Conservation (phyloP, 2,113 vertebrate species). For the Stomatorhinus ivindoensis region DNA sequence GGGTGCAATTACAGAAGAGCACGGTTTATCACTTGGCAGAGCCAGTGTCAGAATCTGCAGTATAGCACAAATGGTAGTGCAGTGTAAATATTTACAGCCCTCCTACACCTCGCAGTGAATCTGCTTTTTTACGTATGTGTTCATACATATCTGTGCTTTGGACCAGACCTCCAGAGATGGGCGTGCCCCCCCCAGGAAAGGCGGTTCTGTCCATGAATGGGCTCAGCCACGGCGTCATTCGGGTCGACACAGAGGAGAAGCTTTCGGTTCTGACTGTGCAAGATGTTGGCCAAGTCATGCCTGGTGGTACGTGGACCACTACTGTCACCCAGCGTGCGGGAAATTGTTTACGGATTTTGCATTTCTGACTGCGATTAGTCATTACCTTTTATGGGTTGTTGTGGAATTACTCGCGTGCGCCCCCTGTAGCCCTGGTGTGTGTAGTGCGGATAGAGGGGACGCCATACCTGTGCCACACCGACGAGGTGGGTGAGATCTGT, state of each 20-base stretch:
- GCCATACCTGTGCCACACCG: slow-evolving; percentile 82
- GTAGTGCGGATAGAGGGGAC: slow-evolving; percentile 83
- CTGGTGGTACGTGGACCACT: slow-evolving; percentile 68
- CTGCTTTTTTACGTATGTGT: background rate
- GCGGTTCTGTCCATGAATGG: slow-evolving; percentile 87
- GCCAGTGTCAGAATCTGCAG: background rate
- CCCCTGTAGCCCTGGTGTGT: slow-evolving; percentile 68
- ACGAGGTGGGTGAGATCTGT: slow-evolving; percentile 91
- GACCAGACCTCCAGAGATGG: slow-evolving; percentile 77
- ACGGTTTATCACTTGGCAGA: background rate
- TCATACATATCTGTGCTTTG: slow-evolving; percentile 11
- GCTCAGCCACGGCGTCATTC: slow-evolving; percentile 82
- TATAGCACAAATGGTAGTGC: background rate
- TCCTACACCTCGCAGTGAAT: background rate
- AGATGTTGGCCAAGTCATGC: slow-evolving; percentile 92
- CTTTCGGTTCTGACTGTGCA: slow-evolving; percentile 88
- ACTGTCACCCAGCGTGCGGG: background rate
- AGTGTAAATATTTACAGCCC: background rate
- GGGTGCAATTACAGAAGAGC: slow-evolving; percentile 25
- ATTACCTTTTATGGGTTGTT: background rate
- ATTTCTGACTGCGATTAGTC: slow-evolving; percentile 9
- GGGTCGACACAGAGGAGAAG: slow-evolving; percentile 90
- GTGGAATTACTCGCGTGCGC: slow-evolving; percentile 18
- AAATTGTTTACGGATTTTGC: background rate
- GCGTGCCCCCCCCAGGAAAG: slow-evolving; percentile 82